Base-by-base conservation (phyloP, 2,888 invertebrate genomes). In the Formica aserva region DNA sequence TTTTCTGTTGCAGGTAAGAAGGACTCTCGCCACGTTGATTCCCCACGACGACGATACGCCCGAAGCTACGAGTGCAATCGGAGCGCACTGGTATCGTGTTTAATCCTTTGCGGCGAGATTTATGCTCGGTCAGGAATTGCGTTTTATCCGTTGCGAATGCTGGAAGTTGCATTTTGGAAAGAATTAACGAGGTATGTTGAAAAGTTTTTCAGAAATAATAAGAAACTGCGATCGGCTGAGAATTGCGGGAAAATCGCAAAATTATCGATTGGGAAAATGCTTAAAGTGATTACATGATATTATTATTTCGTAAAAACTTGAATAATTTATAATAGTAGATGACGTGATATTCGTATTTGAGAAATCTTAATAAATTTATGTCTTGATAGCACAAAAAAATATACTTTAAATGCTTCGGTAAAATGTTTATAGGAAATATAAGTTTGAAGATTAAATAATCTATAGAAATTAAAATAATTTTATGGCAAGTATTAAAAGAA, bases 1-100 rank as follows among this genome's bases (percentile, higher is more conserved):
- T 85, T 89, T 81, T 88, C 80, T 87, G 67, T 87, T 89, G 22
- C 87, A 88, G 88, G 88, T 88, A 85, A 83, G 76, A 72, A 75
- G 29, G 52, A 66, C 38, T 55, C 26, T 26, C 22, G 29, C 48
- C 35, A 66, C 52, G 52, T 62, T 52, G 32, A 29, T 57, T 48
- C 78, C 32, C 48, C 29, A 55, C 48, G 18, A 55, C 41, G 22
- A 55, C 48, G 15, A 60, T 41, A 29, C 22, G 69, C 62, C 60
- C 38, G 60, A 55, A 11, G 77, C 66, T 63, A 65, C 55, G 35
- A 82, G 69, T 65, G n/a, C 63, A 48, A 52, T 71, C 65, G 60
- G 65, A 74, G 35, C 77, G 67, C 55, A 66, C 35, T 26, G 77
- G 45, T 78, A 60, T 45, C 60, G 75, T 26, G 26, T 80, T 80